Percentiles rank a stretch among this genome's conserved stretches.
Evolutionary conservation across 1,140 invertebrate species (phyloP).

Genomic region (Helicorthomorpha holstii): DNA sequence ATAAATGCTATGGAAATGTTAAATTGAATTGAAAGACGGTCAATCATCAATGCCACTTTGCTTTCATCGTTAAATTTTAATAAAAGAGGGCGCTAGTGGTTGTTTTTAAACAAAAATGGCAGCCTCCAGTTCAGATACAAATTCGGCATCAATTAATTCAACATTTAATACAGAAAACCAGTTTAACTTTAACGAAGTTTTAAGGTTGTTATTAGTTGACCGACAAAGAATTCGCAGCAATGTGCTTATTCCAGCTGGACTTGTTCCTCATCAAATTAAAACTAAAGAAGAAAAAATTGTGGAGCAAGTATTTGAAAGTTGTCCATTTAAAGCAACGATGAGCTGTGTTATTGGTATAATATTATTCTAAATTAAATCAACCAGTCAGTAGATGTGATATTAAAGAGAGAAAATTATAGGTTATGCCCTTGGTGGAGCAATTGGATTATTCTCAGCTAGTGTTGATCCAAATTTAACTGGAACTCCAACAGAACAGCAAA

Average conservation of each 20-base stretch:
- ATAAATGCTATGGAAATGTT: no score
- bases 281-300: constrained; percentile 72
- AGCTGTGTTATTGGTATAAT: constrained; percentile 78
- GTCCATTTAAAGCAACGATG: constrained; percentile 71
- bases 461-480: constrained; percentile 61
- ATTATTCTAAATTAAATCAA: no score
- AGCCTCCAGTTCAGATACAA: no score
- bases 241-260: constrained; percentile 56
- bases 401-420: no score
- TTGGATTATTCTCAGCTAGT: constrained; percentile 88
- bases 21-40: no score
- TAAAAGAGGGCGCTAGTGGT: no score
- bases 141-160: no score
- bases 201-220: constrained; percentile 4
- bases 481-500: constrained; percentile 59
- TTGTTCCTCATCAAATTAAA: constrained; percentile 59
- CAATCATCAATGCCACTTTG: no score
- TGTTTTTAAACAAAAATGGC: no score
- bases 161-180: no score
- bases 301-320: constrained; percentile 76
- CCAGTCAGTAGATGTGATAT: no score
- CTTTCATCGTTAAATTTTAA: no score
- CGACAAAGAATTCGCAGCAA: constrained; percentile 11
- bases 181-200: constrained; percentile 7
- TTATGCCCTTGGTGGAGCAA: constrained; percentile 77